Evolutionary conservation across 2,797 vertebrate genomes (phyloP).

Genomic region (Alectoris magna): DNA sequence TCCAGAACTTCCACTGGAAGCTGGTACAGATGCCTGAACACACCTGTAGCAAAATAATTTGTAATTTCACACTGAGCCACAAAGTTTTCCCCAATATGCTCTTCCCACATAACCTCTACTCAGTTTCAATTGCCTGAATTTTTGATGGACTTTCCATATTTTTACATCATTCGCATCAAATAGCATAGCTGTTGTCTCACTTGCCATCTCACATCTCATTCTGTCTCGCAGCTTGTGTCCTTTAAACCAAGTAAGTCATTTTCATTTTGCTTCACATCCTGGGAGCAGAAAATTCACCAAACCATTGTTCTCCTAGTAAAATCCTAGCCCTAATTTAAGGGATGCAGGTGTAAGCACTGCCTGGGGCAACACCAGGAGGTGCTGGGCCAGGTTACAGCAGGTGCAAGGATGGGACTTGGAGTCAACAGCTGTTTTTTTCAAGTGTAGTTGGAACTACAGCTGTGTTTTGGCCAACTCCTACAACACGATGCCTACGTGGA

Average conservation of each 20-base stretch:
- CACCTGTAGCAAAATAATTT: background rate
- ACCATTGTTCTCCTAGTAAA: background rate
- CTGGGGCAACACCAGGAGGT: background rate
- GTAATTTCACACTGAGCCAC: background rate
- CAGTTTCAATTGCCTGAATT: background rate
- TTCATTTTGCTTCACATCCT: background rate
- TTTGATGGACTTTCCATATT: background rate
- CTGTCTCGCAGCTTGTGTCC: background rate
- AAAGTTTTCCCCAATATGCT: background rate
- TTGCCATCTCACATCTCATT: background rate
- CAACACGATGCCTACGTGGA: background rate
- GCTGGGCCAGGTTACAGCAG: background rate
- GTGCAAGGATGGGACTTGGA: background rate
- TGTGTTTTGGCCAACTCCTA: conserved; percentile 39
- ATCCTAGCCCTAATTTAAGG: background rate
- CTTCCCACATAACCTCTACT: background rate
- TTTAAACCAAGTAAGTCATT: background rate
- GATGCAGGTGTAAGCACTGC: background rate
- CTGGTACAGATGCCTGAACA: background rate
- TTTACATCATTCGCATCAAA: background rate
- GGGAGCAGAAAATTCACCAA: background rate
- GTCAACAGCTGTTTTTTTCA: background rate
- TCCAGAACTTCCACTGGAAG: background rate
- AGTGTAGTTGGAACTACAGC: background rate
- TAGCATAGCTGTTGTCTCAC: background rate